Percentiles rank a stretch among this genome's conserved stretches.
These are phyloP conservation scores for Arvicanthis niloticus DNA, from an alignment of 2,113 vertebrate genomes.

Conservation along the genomic window DNA sequence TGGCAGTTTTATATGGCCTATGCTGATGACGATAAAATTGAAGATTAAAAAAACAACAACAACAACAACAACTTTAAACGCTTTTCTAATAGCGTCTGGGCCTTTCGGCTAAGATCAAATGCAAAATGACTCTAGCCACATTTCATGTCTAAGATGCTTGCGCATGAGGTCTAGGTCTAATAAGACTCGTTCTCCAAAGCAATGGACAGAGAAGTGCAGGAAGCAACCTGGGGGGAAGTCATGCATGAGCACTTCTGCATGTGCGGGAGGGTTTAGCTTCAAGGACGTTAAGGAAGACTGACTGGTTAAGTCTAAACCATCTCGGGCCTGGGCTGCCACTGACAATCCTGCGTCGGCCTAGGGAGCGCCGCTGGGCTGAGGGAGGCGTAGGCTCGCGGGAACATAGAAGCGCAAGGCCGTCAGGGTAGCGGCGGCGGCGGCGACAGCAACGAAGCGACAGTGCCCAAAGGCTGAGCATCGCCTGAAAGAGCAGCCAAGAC, in stretches of 20 bases:
- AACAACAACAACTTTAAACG: neutral
- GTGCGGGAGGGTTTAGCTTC: neutral
- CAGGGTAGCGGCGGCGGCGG: neutral
- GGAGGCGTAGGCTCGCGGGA: neutral
- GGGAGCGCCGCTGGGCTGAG: neutral
- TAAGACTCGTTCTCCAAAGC: neutral
- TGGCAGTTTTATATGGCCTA: neutral
- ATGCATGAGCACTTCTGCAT: neutral
- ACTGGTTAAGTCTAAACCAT: neutral
- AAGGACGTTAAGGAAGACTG: neutral
- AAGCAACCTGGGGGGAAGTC: neutral
- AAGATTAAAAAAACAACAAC: no score
- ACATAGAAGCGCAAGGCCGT: neutral
- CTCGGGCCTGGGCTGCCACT: neutral
- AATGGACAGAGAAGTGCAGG: neutral
- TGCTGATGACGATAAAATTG: neutral
- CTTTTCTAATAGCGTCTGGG: neutral
- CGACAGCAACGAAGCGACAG: neutral
- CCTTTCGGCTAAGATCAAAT: neutral
- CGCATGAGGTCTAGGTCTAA: neutral
- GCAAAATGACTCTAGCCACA: neutral
- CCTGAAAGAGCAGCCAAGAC: constrained; percentile 17
- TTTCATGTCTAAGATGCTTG: neutral
- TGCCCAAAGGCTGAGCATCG: neutral
- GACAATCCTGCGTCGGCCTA: neutral